Evolutionary conservation across 2,797 vertebrate species (phyloP), one percentile per base, ranked within the genome.

Genomic region (Myotis pilosus): DNA sequence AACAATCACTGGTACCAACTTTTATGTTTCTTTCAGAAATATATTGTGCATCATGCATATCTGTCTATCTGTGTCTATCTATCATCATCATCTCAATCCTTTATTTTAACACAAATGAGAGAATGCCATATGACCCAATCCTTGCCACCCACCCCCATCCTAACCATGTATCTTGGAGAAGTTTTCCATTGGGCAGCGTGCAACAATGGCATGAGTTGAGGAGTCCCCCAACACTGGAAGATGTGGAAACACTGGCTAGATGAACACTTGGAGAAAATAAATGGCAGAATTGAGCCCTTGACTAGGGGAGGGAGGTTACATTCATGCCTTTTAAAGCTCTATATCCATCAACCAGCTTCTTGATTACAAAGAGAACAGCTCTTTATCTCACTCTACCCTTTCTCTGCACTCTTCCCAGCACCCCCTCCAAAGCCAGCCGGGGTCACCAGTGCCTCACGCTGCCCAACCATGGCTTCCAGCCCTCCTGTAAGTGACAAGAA

Each of bases 401-500:
- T 92, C 55, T 84, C 72, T 16, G 36, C 7, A 49, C 47, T 49
- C n/a, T 23, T 72, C 28, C 41, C 19, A 87, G 82, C 7, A 13
- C 19, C 64, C 0, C 1, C 19, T 4, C 41, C n/a, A 25, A 92
- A 68, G 79, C 44, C 17, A 17, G 75, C 60, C 79, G 41, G 30
- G 41, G 80, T 95, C 95, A 93, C 92, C 64, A 68, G 64, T n/a
- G 12, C 72, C 92, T 68, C 76, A 75, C 93, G 83, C 87, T 74
- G 66, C 60, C 86, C 66, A 89, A 69, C 68, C 4, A 68, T 66
- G 79, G 81, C 84, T 95, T 91, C 88, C 57, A 90, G 94, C 69
- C 81, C 76, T 87, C n/a, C 81, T 25, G 49, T 85, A 97, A 92
- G 97, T 97, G 98, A 92, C 97, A 97, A 97, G 97, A 97, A 92